Evolutionary conservation across 2,113 vertebrate genomes (phyloP), one percentile per base, ranked within the genome.

Genomic region (Upupa epops): DNA sequence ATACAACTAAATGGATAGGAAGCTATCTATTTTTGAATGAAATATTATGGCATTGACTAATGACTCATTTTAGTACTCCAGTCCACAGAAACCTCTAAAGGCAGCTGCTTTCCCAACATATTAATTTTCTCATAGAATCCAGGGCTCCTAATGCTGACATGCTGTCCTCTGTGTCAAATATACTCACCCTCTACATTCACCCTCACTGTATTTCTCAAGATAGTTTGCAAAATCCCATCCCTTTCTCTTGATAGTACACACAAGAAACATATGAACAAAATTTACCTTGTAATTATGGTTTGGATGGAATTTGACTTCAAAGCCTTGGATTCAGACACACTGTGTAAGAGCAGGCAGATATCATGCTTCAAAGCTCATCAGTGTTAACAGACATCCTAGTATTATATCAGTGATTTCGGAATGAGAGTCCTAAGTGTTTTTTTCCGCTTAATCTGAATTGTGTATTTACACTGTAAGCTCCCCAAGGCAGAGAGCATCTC

Each of bases 311-410:
- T 37, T 74, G 37, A 83, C 59, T 88, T 75, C 77, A 72, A 71
- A 85, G 55, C 14, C n/a, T 58, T 58, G 32, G 29, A 49, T 85
- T 93, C 68, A 72, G 70, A 81, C 46, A 78, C 26, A 17, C 24
- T 5, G 0, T 60, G 22, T 79, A 82, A 69, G 26, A 81, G 36
- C 40, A 83, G 49, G 40, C n/a, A 89, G 49, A 78, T 82, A 82
- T 91, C 68, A 37, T 11, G 8, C 82, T 92, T 89, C 66, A 82
- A 87, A 93, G 87, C 55, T 78, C 63, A 79, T 90, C 55, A 75
- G 61, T 83, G 15, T 54, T 91, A 82, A 87, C 42, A 72, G 75
- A 84, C 36, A 87, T 72, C 59, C 49, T 75, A 59, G 58, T 76
- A 55, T 69, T 83, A 77, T 89, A 90, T 80, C 73, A 80, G 52